Evolutionary conservation across 2,113 vertebrate species (phyloP), one percentile per base, ranked within the genome.

Genomic region (Setophaga coronata): DNA sequence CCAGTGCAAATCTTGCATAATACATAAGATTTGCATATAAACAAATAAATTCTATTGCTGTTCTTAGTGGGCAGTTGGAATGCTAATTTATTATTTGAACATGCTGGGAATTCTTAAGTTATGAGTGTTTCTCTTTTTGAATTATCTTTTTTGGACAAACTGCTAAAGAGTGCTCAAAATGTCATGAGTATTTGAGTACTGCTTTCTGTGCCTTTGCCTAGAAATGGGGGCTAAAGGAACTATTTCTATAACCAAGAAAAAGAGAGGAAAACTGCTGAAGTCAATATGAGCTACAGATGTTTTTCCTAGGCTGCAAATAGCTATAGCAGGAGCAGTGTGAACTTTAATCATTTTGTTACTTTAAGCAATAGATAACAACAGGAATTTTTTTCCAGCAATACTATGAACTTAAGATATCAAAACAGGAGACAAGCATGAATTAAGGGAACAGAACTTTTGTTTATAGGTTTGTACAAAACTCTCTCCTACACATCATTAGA

Each of bases 341-440:
- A 95, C 91, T 92, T 95, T 53, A 96, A 84, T 92, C 0, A 31
- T 82, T 94, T 91, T 83, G 66, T 77, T 86, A 61, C 72, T 82
- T 94, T 56, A 73, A 57, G 50, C 53, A 76, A 14, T 34, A 81
- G 90, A 70, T 89, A 92, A 92, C 18, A 28, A 53, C 51, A 84
- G 73, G 40, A 71, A 1, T 70, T 82, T 89, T 91, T 92, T 89
- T 71, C 64, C 8, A 7, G 57, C 71, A 74, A 56, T 92, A 18
- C 82, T 58, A 4, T 25, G 6, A 92, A 81, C 9, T 48, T 89
- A 13, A 1, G 18, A 19, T 74, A 47, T 76, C 82, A 67, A n/a
- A 92, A 74, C 42, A 83, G 50, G 47, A 70, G 78, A 11, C 19
- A 77, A 47, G 47, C 1, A 1, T 57, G 66, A 57, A 69, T 72